Conservation (phyloP, 2,888 invertebrate species). For the Syrista parreyssii region DNA sequence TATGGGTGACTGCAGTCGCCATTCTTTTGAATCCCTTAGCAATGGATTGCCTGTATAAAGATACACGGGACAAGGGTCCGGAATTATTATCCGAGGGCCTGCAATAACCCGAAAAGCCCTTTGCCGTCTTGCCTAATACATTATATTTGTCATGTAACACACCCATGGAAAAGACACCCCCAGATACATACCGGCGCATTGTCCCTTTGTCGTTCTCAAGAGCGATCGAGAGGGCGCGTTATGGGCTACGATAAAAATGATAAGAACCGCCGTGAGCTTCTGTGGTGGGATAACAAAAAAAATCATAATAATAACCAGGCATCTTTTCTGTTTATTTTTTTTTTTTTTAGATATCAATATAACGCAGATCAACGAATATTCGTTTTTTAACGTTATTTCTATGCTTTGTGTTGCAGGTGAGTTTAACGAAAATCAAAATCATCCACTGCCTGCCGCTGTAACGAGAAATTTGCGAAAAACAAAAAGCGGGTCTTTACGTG, state of each 20-base stretch:
- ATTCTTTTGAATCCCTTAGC: background rate
- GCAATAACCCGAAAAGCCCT: background rate
- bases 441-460: background rate
- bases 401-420: constrained; percentile 37
- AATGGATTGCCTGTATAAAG: background rate
- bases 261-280: background rate
- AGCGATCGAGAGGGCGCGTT: background rate
- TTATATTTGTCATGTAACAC: background rate
- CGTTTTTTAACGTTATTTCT: background rate
- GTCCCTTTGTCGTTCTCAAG: background rate
- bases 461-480: background rate
- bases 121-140: background rate
- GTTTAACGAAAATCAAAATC: background rate
- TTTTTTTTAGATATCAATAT: constrained; percentile 3
- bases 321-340: constrained; percentile 4
- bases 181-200: background rate
- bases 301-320: background rate
- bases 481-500: background rate
- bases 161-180: background rate
- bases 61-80: background rate
- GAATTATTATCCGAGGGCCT: background rate
- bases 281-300: background rate
- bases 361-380: background rate
- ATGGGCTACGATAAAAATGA: background rate
- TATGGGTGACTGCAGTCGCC: background rate